A percentile compares a stretch with the other conserved stretches of the same genome.
Conservation (phyloP, 2,888 invertebrate species). For the Andrena hattorfiana region DNA sequence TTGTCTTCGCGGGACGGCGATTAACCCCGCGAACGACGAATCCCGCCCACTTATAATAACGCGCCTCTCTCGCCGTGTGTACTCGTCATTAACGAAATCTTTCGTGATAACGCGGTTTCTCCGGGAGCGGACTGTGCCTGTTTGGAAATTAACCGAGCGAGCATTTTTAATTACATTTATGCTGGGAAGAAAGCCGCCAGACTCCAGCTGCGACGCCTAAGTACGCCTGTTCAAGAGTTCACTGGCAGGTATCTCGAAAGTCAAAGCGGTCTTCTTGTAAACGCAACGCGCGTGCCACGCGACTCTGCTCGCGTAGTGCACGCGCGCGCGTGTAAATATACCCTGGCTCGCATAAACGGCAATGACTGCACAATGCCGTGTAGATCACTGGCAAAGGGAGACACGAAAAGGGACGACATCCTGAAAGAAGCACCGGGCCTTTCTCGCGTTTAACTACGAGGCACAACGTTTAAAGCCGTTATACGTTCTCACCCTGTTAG, state of each 20-base stretch:
- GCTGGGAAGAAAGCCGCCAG: constrained; percentile 38
- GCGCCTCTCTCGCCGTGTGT: neutral
- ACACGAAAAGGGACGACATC: neutral
- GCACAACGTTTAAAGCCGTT: constrained; percentile 8
- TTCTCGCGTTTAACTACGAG: constrained; percentile 42
- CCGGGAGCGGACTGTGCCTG: constrained; percentile 10
- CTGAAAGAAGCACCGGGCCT: neutral
- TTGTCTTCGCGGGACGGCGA: neutral
- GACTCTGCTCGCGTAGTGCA: constrained; percentile 5
- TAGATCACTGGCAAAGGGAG: constrained; percentile 11
- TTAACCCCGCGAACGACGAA: neutral
- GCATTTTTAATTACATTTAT: constrained; percentile 74
- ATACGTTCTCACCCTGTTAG: neutral
- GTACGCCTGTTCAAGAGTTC: constrained; percentile 44
- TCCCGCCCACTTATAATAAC: neutral
- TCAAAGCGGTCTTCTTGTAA: constrained; percentile 37
- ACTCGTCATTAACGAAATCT: constrained; percentile 47
- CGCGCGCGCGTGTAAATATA: constrained; percentile 34
- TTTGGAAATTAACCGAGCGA: constrained; percentile 71
- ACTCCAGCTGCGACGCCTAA: constrained; percentile 39
- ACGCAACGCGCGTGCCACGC: constrained; percentile 12
- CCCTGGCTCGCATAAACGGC: constrained; percentile 20
- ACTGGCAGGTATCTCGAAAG: constrained; percentile 45
- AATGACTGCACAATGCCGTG: constrained; percentile 39
- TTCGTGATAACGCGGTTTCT: constrained; percentile 45